Percentiles rank a stretch among this genome's conserved stretches.
phyloP scores from a whole-genome alignment of 2,888 invertebrate genomes.

The Didymodactylos carnosus region DNA sequence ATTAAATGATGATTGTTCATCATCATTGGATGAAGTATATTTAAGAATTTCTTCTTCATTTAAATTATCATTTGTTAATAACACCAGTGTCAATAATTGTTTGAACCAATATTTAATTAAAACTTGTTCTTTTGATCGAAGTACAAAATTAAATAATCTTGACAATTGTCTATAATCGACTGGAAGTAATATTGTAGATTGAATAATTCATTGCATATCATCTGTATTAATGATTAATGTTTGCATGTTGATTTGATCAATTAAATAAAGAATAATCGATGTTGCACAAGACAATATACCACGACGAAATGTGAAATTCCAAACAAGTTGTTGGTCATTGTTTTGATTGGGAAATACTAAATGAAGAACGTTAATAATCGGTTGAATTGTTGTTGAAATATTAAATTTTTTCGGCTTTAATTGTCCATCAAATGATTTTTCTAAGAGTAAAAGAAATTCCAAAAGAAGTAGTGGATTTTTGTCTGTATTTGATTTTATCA shows the following conservation, averaged over 20 bases:
- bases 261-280: background rate
- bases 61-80: background rate
- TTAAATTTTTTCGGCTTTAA: background rate
- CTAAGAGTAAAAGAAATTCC: background rate
- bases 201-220: background rate
- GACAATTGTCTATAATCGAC: background rate
- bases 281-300: background rate
- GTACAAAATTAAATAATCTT: background rate
- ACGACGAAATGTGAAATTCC: background rate
- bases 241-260: background rate
- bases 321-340: background rate
- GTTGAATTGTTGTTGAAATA: background rate
- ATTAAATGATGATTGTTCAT: background rate
- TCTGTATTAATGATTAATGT: background rate
- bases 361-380: background rate
- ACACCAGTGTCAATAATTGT: background rate
- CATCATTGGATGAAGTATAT: background rate
- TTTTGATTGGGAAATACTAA: background rate
- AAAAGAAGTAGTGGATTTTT: background rate
- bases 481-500: background rate
- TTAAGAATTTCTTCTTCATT: background rate
- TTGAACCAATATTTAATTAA: background rate
- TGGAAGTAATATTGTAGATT: background rate
- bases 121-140: background rate
- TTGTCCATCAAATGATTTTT: background rate